Percentiles rank a stretch among this genome's conserved stretches.
These are phyloP conservation scores for Lasioglossum leucozonium DNA, from an alignment of 2,888 invertebrate species.

Conservation along the genomic window DNA sequence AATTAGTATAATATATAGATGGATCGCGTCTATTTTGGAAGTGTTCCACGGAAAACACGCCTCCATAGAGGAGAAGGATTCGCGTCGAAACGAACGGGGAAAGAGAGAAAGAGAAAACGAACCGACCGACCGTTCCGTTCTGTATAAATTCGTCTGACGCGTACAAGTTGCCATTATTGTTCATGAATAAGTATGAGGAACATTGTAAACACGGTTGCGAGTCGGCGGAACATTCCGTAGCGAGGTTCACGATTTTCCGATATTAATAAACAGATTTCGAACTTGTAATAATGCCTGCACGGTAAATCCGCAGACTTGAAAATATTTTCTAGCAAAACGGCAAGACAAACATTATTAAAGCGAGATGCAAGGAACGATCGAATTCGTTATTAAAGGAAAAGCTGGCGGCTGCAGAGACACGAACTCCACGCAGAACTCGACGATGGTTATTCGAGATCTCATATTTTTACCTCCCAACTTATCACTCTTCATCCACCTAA, in stretches of 20 bases:
- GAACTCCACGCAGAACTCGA: not conserved
- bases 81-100: not conserved
- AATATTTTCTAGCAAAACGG: not conserved
- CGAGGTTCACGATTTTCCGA: not conserved
- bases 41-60: not conserved
- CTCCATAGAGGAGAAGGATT: not conserved
- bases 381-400: not conserved
- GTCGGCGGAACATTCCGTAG: not conserved
- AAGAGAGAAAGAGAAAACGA: not conserved
- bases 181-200: slow-evolving; percentile 5
- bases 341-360: not conserved
- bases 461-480: not conserved
- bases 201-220: not conserved
- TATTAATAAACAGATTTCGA: not conserved
- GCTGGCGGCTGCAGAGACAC: not conserved
- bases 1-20: not conserved
- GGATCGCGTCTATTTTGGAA: slow-evolving; percentile 1
- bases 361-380: not conserved
- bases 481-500: not conserved
- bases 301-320: not conserved
- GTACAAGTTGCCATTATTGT: not conserved
- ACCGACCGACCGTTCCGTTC: not conserved
- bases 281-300: not conserved
- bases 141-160: not conserved
- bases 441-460: not conserved